A percentile compares a stretch with the other conserved stretches of the same genome.
phyloP scores from a whole-genome alignment of 1,140 invertebrate genomes.

The Rhizoglyphus robini region DNA sequence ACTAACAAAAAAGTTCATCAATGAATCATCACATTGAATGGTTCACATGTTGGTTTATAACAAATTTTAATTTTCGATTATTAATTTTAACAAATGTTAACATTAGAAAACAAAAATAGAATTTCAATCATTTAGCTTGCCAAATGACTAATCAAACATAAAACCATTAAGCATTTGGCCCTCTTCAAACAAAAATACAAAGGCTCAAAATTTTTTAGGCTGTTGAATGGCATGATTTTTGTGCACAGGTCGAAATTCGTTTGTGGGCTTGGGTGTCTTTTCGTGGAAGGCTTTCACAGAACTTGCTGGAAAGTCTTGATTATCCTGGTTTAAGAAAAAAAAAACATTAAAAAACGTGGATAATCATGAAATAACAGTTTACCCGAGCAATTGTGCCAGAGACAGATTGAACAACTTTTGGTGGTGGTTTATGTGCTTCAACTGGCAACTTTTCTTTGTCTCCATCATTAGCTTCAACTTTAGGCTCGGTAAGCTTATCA shows the following conservation, averaged over 20 bases:
- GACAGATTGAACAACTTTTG: slow-evolving; percentile 50
- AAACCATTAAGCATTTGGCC: neutral
- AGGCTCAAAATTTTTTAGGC: slow-evolving; percentile 48
- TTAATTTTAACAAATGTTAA: too few species aligned
- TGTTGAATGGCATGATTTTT: slow-evolving; percentile 50
- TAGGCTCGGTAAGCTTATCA: slow-evolving; percentile 26
- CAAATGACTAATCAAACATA: too few species aligned
- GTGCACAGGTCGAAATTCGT: slow-evolving; percentile 40
- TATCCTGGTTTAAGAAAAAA: slow-evolving; percentile 46
- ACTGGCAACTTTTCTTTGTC: slow-evolving; percentile 32
- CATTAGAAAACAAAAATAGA: neutral
- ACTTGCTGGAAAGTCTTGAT: slow-evolving; percentile 71
- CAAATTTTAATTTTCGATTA: too few species aligned
- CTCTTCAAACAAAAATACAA: neutral
- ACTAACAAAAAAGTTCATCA: neutral
- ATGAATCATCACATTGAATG: too few species aligned
- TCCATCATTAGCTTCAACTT: slow-evolving; percentile 30
- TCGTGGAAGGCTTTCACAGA: slow-evolving; percentile 61
- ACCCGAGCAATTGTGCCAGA: slow-evolving; percentile 53
- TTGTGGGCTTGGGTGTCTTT: slow-evolving; percentile 48
- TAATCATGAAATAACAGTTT: slow-evolving; percentile 17
- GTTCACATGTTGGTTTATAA: neutral
- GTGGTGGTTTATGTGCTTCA: slow-evolving; percentile 36
- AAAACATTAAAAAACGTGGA: slow-evolving; percentile 7
- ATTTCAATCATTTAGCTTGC: too few species aligned